Base-by-base conservation (phyloP, 2,113 vertebrate species). In the Furnarius figulus region DNA sequence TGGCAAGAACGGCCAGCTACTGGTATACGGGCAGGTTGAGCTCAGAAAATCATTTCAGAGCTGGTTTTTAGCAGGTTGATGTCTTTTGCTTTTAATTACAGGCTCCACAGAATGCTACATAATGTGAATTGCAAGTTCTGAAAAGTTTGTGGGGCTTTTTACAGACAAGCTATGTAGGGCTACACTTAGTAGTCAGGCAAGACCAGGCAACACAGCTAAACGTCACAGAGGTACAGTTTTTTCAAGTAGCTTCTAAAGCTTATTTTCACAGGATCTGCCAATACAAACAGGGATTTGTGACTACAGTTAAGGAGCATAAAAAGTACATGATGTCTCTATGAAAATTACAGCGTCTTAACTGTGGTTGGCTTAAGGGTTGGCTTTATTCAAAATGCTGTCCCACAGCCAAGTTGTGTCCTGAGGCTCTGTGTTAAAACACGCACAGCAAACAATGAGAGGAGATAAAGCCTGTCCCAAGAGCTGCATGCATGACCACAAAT, bases 221-320 rank as follows among this genome's bases (percentile, higher is more conserved):
- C 14, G 5, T 87, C 89, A 93, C 61, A 94, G 81, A 93, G 52
- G 86, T 73, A 75, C 19, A 53, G 47, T 79, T 90, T 97, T 95
- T 91, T 87, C 84, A 85, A 90, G 72, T 59, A 89, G 59, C 78
- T 85, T 72, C 85, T 82, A 52, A 91, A 90, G 78, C 90, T 87
- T 89, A 74, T 91, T 96, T 96, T 94, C 87, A 82, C 28, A 73
- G 59, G 47, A 77, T 35, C 84, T 94, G 94, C 94, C 94, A 91
- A 90, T 75, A 95, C 89, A 97, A 96, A 97, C 86, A 94, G 75
- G 66, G 89, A 66, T 93, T 96, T 97, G 94, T 95, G 95, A 97
- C 91, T 96, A 39, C 79, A 95, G 79, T 80, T 95, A 91, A 94
- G 87, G 79, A 81, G 89, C 83, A 90, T 86, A 85, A 91, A 93